phyloP scores from a whole-genome alignment of 2,797 vertebrate species.

The Myotis pilosus region DNA sequence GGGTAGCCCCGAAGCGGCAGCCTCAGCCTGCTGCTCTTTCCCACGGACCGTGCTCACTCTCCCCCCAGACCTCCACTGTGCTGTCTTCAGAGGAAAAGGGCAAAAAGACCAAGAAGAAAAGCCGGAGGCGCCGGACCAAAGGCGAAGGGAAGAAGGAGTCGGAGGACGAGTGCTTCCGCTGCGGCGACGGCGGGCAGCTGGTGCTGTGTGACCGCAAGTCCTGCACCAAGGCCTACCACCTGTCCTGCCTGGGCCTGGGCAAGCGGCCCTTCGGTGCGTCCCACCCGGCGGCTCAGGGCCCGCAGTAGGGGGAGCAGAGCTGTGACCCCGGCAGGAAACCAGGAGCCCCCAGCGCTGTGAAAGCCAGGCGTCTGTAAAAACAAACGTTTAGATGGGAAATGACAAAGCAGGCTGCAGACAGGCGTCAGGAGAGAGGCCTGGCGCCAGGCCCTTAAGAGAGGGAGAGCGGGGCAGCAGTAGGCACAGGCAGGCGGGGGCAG shows the following conservation, averaged over 20 bases:
- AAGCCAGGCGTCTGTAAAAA: neutral
- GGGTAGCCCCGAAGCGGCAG: fast-evolving
- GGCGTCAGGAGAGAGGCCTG: neutral
- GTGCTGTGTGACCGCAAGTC: slow-evolving; percentile 95
- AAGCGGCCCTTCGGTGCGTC: slow-evolving; percentile 96
- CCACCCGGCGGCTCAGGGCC: too few relatives aligned
- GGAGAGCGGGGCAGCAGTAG: too few relatives aligned
- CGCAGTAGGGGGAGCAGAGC: neutral
- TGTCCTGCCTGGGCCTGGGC: slow-evolving; percentile 94
- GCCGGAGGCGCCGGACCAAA: slow-evolving; percentile 84
- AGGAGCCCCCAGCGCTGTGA: too few relatives aligned
- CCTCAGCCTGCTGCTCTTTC: fast-evolving
- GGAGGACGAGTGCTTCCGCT: slow-evolving; percentile 98
- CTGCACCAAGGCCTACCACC: slow-evolving; percentile 98
- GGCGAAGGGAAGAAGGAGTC: slow-evolving; percentile 92
- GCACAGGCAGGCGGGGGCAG: neutral
- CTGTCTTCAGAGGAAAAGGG: slow-evolving; percentile 92
- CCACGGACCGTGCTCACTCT: neutral
- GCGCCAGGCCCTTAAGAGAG: neutral
- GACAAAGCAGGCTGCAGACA: neutral
- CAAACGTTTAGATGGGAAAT: too few relatives aligned
- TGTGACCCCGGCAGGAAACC: neutral
- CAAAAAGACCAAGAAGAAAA: slow-evolving; percentile 92
- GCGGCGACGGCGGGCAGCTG: slow-evolving; percentile 95
- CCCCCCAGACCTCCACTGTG: slow-evolving; percentile 83